Base-by-base conservation (phyloP, 1,140 invertebrate species). In the Zaprionus tsacasi region DNA sequence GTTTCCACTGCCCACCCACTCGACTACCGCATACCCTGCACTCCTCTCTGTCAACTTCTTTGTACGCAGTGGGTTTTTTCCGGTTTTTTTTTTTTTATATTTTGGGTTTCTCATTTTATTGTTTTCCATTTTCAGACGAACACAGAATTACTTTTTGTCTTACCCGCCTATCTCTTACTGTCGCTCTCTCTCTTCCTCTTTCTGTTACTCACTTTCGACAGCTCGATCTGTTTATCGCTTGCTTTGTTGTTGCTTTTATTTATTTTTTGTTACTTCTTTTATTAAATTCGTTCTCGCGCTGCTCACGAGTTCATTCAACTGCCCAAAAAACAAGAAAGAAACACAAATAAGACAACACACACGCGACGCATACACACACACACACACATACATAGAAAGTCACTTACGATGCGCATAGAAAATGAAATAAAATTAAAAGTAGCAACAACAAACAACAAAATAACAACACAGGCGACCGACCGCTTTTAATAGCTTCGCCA, bases 241-340 rank as follows among this genome's bases (percentile, higher is more conserved):
- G 48, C 78, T 63, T 73, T 58, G 61, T 54, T 67, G 25, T 60
- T 64, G 69, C 72, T 67, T 82, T 64, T 70, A 73, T 77, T 67
- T 70, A 63, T 59, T 70, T 79, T 59, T 70, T 79, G 57, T 76
- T 81, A 60, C 40, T 52, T 59, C 40, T 45, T 50, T 40, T 36
- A 36, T 27, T 15, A 63, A 38, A 30, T 15, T 63, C 61, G 27
- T 65, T 52, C 54, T 63, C 73, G 50, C 70, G 63, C 63, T 66
- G 57, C 60, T 64, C 54, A 12, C 52, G 33, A 25, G 82, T 85
- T 85, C 82, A 81, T 85, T 85, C 82, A 85, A 85, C 82, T 85
- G 82, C 76, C 82, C n/a, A n/a, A 81, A 81, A 86, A 81, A 86
- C 79, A 66, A 79, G 56, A 71, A 61, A 38, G 65, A 56, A 45